Evolutionary conservation across 2,113 vertebrate species (phyloP), one percentile per base, ranked within the genome.

Genomic region (Polypterus senegalus): DNA sequence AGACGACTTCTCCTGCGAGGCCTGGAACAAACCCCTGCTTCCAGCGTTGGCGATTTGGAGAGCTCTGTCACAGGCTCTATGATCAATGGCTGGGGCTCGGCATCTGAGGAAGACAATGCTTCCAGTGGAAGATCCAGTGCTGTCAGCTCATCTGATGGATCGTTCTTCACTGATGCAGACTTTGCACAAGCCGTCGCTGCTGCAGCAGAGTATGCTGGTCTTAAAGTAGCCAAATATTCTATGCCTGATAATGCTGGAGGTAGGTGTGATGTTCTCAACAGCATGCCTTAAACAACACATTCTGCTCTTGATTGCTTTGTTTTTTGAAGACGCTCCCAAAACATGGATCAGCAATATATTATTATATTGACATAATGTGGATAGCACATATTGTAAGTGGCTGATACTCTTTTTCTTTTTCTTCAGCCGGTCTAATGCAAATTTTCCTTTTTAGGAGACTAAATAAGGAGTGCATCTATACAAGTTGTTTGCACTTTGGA

Each of bases 41-140:
- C 96, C 68, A 99, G 96, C 44, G 86, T 95, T 2, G 95, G 96
- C 3, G 96, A 99, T 81, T 75, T 98, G 65, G 96, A 97, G 79
- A 99, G 96, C 76, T 98, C 96, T 0, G 93, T 97, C 59, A 97
- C 96, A 0, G 96, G 96, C n/a, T 99, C 96, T 69, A 98, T 99
- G 96, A 97, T 98, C 80, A 98, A 99, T 5, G 96, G 96, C 68
- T 99, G 96, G 96, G 96, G 96, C 54, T 99, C 96, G 0, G 96
- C 96, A 49, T 98, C 96, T 0, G 95, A 98, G 65, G 96, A 98
- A 69, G 95, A 97, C 73, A 97, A 96, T 78, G 93, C 91, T 69
- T 98, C 96, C 11, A 97, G 93, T 0, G 96, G 95, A 27, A 88
- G 93, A 49, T 99, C 96, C 70, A 99, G 95, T 0, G 81, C 83